Evolutionary conservation across 92 coral and sea anemone genomes (phyloP), one percentile per base, ranked within the genome.

Genomic region (Epizoanthus ramosus): DNA sequence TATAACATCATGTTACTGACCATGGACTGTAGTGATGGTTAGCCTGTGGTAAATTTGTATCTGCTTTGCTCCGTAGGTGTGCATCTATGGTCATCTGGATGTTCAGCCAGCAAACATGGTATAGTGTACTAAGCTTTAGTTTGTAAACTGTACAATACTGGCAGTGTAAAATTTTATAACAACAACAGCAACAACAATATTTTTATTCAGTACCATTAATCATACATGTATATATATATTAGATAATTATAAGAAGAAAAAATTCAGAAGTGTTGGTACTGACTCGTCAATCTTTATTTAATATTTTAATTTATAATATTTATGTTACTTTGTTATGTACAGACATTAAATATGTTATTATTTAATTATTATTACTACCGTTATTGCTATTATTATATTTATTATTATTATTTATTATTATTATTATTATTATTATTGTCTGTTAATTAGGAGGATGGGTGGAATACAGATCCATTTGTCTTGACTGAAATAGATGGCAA

Each of bases 21-120:
- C 69, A 17, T 22, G 35, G 12, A 63, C 24, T 63, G 25, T 63
- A 28, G 12, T 4, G 25, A 22, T 70, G 10, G 54, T 56, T 77
- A 16, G 83, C 5, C 22, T 17, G 61, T 77, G 8, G n/a, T 31
- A 10, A 23, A 4, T 23, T 1, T 21, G 6, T 14, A 50, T n/a
- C 18, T 25, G 63, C 50, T 25, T 54, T 75, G 18, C 24, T 0
- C 76, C 84, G n/a, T 76, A 95, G 98, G 86, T 95, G 22, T 93
- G 97, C 54, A 84, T 95, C 71, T 95, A 95, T 93, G 98, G 98
- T 47, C 98, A 95, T 84, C 94, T 95, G 67, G 98, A 95, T 84
- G 98, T 95, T 25, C 98, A 95, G 85, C 98, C 98, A 68, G 98
- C 98, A 35, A 73, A 80, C 33, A 10, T 54, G 90, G 98, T 92